These are phyloP conservation scores for Labeo catla DNA, from an alignment of 2,113 vertebrate species.

Conservation along the genomic window DNA sequence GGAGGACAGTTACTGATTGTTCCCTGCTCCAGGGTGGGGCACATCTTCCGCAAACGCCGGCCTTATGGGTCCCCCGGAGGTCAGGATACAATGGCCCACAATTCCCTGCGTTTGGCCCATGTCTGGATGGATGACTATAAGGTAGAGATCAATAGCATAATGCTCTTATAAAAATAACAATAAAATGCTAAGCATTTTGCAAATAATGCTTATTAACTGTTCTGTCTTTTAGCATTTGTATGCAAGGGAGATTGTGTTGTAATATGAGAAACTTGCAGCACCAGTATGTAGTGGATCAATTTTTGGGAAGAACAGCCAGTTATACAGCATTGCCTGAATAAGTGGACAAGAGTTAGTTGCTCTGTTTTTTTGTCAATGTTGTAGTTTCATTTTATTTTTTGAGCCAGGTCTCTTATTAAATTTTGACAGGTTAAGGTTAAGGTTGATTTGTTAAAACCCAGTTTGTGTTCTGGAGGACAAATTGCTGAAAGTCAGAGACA, in stretches of 20 bases:
- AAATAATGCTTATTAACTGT: neutral
- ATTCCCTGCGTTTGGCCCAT: slow-evolving; percentile 89
- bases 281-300: neutral
- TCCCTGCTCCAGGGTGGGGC: slow-evolving; percentile 94
- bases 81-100: slow-evolving; percentile 96
- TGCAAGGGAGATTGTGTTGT: neutral
- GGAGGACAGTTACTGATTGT: slow-evolving; percentile 91
- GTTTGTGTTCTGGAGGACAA: neutral
- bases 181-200: neutral
- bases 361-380: neutral
- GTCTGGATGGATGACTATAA: slow-evolving; percentile 99
- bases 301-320: neutral
- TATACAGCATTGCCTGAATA: neutral
- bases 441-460: neutral
- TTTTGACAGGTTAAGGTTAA: no score
- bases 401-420: neutral
- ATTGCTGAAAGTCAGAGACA: neutral
- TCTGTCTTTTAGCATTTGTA: neutral
- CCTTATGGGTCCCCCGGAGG: slow-evolving; percentile 94
- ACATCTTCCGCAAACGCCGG: slow-evolving; percentile 95
- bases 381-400: neutral
- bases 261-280: neutral
- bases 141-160: slow-evolving; percentile 69
- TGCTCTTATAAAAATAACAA: neutral
- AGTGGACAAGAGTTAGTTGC: neutral